Base-by-base conservation (phyloP, 2,888 invertebrate species). In the Nematopogon swammerdamellus region DNA sequence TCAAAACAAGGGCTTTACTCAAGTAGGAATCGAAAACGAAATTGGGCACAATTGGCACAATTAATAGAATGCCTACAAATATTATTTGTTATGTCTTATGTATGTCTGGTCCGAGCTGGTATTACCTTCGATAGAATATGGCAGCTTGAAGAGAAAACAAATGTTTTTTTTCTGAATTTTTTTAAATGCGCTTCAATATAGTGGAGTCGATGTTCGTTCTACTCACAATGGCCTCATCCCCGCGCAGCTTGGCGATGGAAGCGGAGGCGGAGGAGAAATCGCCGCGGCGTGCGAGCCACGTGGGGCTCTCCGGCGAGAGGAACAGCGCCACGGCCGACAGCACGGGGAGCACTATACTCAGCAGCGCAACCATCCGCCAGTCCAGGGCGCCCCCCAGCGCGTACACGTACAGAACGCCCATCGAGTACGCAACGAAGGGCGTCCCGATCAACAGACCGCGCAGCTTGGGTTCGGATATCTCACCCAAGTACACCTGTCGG, bases 381-480 rank as follows among this genome's bases (percentile, higher is more conserved):
- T 82, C 80, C 36, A 89, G 60, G n/a, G 80, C 64, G 0, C 86
- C 85, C 0, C 91, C 90, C 14, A 91, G 68, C 1, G 84, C 83
- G 59, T 90, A 91, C 25, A 90, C 86, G 50, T 89, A 70, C 0
- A 91, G 72, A 45, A 91, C 89, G 19, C 91, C 91, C 30, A 87
- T 67, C 0, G 89, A 87, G 59, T 91, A 91, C 17, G 89, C 86
- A 19, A 88, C 86, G 59, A 88, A 87, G 0, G 88, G 87, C 0
- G 85, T 83, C n/a, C 88, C 88, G 20, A 86, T 85, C 10, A 90
- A 74, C 47, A 80, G 52, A 3, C 89, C 88, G 51, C 91, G 80
- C 17, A 90, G 65, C 58, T 85, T 82, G 18, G 90, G 87, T 57
- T 89, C 88, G 2, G 89, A 84, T 53, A 87, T 87, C 72, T 91